Percentiles rank a stretch among this genome's conserved stretches.
Conservation (phyloP, 1,140 invertebrate genomes). For the Temnothorax nylanderi region DNA sequence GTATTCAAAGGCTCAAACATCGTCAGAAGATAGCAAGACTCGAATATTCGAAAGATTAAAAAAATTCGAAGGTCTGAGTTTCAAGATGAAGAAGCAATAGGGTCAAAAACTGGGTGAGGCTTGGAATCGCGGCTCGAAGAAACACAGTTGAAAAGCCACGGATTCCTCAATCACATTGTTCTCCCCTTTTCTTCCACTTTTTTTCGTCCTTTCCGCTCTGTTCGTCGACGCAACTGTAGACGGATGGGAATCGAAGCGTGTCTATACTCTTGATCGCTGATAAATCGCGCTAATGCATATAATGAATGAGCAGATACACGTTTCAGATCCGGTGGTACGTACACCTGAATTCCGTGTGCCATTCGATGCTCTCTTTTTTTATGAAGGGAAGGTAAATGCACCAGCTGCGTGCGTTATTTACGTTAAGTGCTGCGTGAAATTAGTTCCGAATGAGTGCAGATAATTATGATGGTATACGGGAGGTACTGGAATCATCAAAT, state of each 20-base stretch:
- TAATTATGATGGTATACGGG: slow-evolving; percentile 5
- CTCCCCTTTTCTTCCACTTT: neutral
- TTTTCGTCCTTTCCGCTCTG: slow-evolving; percentile 22
- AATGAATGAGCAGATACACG: slow-evolving; percentile 53
- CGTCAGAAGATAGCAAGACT: neutral
- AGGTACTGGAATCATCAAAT: slow-evolving; percentile 18
- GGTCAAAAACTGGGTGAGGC: neutral
- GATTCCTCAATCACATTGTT: slow-evolving; percentile 28
- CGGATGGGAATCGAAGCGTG: slow-evolving; percentile 47
- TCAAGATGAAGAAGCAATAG: neutral
- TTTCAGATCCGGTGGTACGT: slow-evolving; percentile 36
- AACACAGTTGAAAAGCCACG: slow-evolving; percentile 14
- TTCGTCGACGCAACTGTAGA: neutral
- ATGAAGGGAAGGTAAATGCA: slow-evolving; percentile 31
- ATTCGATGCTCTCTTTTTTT: neutral
- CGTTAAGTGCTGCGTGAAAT: slow-evolving; percentile 50
- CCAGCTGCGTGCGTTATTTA: neutral
- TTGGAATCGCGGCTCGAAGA: neutral
- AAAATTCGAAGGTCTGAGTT: neutral
- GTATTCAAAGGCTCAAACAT: neutral
- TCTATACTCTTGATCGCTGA: slow-evolving; percentile 55
- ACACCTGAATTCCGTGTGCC: slow-evolving; percentile 32
- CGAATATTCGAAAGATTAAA: neutral
- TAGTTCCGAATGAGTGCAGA: slow-evolving; percentile 40
- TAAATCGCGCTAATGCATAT: slow-evolving; percentile 58